phyloP scores from a whole-genome alignment of 2,888 invertebrate genomes.

The Archaeoteleia sp. region DNA sequence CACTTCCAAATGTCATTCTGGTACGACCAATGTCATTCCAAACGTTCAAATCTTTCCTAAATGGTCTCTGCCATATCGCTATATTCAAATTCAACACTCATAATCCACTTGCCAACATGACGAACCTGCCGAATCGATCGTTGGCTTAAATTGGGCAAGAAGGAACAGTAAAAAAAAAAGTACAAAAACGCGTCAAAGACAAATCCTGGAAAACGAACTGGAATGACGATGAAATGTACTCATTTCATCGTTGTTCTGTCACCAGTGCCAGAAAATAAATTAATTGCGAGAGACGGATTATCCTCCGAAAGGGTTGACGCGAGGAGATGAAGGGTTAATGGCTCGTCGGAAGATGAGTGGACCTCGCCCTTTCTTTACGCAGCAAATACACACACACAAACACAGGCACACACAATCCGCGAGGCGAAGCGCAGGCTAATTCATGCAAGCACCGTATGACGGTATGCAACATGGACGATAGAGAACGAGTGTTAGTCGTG shows the following conservation, averaged over 20 bases:
- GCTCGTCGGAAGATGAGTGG: conserved; percentile 34
- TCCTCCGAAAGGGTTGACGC: conserved; percentile 49
- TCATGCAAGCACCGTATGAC: conserved; percentile 17
- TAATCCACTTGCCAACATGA: too few species aligned
- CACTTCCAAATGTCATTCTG: too few species aligned
- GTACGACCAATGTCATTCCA: too few species aligned
- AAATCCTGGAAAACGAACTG: conserved; percentile 18
- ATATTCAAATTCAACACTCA: too few species aligned
- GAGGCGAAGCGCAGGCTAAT: conserved; percentile 22
- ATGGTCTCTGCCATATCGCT: too few species aligned
- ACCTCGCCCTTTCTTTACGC: conserved; percentile 22
- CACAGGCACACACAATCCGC: conserved; percentile 18
- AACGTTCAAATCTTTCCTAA: too few species aligned
- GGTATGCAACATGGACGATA: conserved; percentile 11
- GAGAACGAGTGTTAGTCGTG: conserved; percentile 21
- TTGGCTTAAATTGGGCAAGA: conserved; percentile 2
- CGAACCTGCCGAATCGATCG: conserved; percentile 37
- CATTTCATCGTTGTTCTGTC: conserved; percentile 16
- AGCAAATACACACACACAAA: conserved; percentile 17
- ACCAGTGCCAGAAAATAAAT: conserved; percentile 29
- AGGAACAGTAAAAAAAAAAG: not conserved
- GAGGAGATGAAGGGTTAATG: conserved; percentile 56
- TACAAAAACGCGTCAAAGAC: too few species aligned
- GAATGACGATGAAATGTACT: conserved; percentile 23
- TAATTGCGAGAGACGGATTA: conserved; percentile 38